Conservation (phyloP, 1,140 invertebrate genomes). For the Drosophila kohkoa region DNA sequence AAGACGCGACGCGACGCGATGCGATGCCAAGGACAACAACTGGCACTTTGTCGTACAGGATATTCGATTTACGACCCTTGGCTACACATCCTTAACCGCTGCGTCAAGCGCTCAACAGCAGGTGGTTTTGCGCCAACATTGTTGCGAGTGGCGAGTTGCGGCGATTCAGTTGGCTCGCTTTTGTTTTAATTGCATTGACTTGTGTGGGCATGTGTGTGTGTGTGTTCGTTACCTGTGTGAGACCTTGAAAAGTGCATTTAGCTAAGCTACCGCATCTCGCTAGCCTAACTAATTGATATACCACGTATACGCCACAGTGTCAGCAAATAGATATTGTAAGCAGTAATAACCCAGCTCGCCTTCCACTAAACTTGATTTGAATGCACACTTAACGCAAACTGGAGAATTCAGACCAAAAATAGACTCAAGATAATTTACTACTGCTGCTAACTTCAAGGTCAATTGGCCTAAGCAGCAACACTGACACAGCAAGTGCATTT, state of each 20-base stretch:
- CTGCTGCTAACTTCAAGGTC: too few relatives aligned
- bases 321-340: conserved; percentile 2
- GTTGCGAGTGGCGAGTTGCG: neutral
- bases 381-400: neutral
- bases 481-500: too few relatives aligned
- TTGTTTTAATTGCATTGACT: conserved; percentile 12
- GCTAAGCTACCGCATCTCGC: conserved; percentile 2
- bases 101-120: conserved; percentile 27
- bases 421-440: too few relatives aligned
- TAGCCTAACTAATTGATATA: conserved; percentile 28
- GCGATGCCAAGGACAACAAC: conserved; percentile 26
- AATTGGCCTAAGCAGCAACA: too few relatives aligned
- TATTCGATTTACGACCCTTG: conserved; percentile 42
- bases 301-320: conserved; percentile 34
- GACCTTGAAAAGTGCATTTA: conserved; percentile 14
- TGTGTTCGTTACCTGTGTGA: neutral
- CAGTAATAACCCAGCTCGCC: neutral
- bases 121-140: conserved; percentile 22
- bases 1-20: neutral
- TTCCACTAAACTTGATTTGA: neutral
- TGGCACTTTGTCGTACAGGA: conserved; percentile 35
- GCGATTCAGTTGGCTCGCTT: conserved; percentile 3
- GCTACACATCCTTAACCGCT: neutral
- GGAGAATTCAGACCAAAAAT: too few relatives aligned
- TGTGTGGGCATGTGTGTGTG: neutral